A percentile compares a stretch with the other conserved stretches of the same genome.
phyloP scores from a whole-genome alignment of 35 echinoderm and acorn worm genomes.

The Apostichopus parvimensis region DNA sequence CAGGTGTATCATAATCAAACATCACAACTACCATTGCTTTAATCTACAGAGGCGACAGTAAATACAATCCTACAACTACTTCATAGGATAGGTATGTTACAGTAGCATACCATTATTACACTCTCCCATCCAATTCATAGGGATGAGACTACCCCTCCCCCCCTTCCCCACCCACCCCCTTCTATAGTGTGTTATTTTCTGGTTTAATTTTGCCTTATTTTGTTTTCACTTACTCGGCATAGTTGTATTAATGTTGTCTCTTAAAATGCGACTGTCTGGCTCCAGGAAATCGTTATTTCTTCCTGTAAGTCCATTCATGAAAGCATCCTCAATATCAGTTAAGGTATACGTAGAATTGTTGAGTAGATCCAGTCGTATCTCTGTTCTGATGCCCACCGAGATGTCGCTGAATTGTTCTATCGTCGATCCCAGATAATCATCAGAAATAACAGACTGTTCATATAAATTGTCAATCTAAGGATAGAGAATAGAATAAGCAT shows the following conservation, averaged over 20 bases:
- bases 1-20: too few relatives aligned
- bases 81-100: too few relatives aligned
- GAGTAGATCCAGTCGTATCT: constrained; percentile 32
- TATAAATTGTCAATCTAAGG: constrained; percentile 23
- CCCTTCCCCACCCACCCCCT: too few relatives aligned
- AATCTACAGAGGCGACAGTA: too few relatives aligned
- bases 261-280: constrained; percentile 56
- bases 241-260: constrained; percentile 18
- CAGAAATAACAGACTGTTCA: background rate
- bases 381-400: background rate
- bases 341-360: constrained; percentile 17
- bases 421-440: constrained; percentile 19
- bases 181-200: too few relatives aligned
- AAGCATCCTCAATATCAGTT: constrained; percentile 10
- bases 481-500: background rate
- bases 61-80: too few relatives aligned
- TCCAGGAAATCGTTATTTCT: constrained; percentile 48
- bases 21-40: too few relatives aligned
- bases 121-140: background rate
- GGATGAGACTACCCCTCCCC: too few relatives aligned
- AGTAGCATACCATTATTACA: too few relatives aligned
- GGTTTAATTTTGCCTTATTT: too few relatives aligned
- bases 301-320: constrained; percentile 48
- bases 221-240: constrained; percentile 2
- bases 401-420: constrained; percentile 4